Base-by-base conservation (phyloP, 2,797 vertebrate genomes). In the Trachurus trachurus region DNA sequence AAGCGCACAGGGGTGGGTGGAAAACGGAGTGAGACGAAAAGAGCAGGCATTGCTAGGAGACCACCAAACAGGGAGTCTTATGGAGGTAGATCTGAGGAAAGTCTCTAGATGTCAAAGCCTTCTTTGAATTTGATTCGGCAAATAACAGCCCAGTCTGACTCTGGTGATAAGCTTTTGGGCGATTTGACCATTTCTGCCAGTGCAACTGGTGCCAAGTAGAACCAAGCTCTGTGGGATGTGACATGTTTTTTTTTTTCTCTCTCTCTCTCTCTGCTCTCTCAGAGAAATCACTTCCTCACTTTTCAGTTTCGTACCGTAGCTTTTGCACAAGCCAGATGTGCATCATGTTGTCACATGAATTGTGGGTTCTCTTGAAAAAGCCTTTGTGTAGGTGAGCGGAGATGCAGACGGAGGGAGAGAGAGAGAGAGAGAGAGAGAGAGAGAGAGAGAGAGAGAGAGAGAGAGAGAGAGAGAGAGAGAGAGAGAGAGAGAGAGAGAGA, bases 21-120 rank as follows among this genome's bases (percentile, higher is more conserved):
- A 91, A 90, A 87, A 82, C 58, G 9, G 83, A 90, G 87, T 65
- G 75, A 90, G 85, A 81, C 65, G 59, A 88, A 92, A 84, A 86
- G 83, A 87, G 85, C 72, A 83, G 81, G 78, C 84, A 93, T 94
- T 94, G 92, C 93, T 94, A 92, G 88, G 90, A 95, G 89, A 95
- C 92, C 78, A 89, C 89, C 91, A 93, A 94, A 93, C 93, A 91
- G 78, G 74, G 87, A 83, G 86, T 80, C 84, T 85, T 83, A 66
- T 87, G 66, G 85, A 91, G 81, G 78, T 87, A 83, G 78, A 82
- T 90, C 82, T 78, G 71, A 87, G 76, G 72, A 86, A 76, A 80
- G 74, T 78, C 62, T 78, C 62, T 22, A 50, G 50, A 66, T 68
- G 49, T 78, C 84, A 57, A 75, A 77, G 81, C 71, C 68, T 78